A percentile compares a stretch with the other conserved stretches of the same genome.
Conservation (phyloP, 2,888 invertebrate species). For the Coleophora flavipennella region DNA sequence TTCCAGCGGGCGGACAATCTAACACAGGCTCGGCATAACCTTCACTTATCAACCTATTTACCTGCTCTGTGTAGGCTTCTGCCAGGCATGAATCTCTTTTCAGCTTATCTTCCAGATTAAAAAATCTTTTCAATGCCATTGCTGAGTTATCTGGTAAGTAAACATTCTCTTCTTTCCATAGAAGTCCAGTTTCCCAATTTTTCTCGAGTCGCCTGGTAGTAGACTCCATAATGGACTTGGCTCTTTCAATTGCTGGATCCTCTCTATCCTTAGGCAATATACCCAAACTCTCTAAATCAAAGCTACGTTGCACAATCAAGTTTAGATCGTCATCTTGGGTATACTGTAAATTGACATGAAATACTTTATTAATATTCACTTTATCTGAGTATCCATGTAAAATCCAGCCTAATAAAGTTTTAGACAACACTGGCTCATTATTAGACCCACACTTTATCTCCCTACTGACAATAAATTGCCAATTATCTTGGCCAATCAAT, state of each 20-base stretch:
- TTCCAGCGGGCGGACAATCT: neutral
- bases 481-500: conserved; percentile 10
- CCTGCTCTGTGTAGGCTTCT: conserved; percentile 5
- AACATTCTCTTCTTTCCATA: conserved; percentile 9
- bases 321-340: neutral
- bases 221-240: conserved; percentile 1
- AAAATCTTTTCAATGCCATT: conserved; percentile 1
- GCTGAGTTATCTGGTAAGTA: conserved; percentile 7
- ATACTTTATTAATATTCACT: neutral
- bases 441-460: conserved; percentile 1
- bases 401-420: conserved; percentile 6
- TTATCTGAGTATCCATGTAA: conserved; percentile 1
- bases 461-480: conserved; percentile 2
- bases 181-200: conserved; percentile 8
- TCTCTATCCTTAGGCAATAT: neutral
- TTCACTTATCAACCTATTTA: conserved; percentile 4
- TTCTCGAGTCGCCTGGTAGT: conserved; percentile 2
- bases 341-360: neutral
- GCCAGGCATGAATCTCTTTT: conserved; percentile 1
- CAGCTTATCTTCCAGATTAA: conserved; percentile 7
- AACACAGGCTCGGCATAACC: conserved; percentile 11
- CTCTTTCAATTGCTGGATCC: conserved; percentile 1
- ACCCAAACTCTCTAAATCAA: conserved; percentile 2
- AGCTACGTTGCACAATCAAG: conserved; percentile 1
- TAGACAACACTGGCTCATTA: conserved; percentile 8